Conservation (phyloP, 1,140 invertebrate species). For the Drosophila carrolli region DNA sequence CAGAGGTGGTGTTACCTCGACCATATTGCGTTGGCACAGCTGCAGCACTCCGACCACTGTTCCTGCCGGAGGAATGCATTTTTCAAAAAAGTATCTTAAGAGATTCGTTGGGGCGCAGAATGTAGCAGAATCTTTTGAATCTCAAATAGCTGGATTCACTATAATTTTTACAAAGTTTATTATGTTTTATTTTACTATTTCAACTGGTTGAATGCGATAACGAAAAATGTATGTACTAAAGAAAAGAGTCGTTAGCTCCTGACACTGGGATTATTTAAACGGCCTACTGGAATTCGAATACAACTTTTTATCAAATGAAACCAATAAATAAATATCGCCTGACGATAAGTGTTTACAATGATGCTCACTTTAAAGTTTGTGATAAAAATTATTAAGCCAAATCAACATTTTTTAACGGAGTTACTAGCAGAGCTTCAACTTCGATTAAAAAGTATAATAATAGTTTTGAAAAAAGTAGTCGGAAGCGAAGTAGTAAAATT, state of each 20-base stretch:
- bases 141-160: background rate
- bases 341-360: too few species aligned
- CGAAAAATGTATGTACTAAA: slow-evolving; percentile 8
- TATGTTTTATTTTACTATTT: slow-evolving; percentile 1
- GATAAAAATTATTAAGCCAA: too few species aligned
- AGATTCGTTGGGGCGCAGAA: background rate
- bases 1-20: background rate
- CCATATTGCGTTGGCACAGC: slow-evolving; percentile 7
- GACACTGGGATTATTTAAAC: background rate
- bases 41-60: background rate
- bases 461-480: too few species aligned
- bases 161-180: slow-evolving; percentile 26
- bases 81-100: background rate
- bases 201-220: slow-evolving; percentile 10
- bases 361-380: too few species aligned
- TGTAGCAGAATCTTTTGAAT: background rate
- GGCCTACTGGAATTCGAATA: background rate
- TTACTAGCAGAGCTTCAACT: too few species aligned
- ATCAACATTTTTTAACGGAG: too few species aligned
- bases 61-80: slow-evolving; percentile 10
- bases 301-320: too few species aligned
- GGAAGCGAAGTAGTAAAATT: too few species aligned
- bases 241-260: background rate
- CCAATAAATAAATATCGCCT: too few species aligned
- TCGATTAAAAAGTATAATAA: too few species aligned